Percentiles rank a stretch among this genome's conserved stretches.
Conservation (phyloP, 2,113 vertebrate genomes). For the Oryzias woworae region DNA sequence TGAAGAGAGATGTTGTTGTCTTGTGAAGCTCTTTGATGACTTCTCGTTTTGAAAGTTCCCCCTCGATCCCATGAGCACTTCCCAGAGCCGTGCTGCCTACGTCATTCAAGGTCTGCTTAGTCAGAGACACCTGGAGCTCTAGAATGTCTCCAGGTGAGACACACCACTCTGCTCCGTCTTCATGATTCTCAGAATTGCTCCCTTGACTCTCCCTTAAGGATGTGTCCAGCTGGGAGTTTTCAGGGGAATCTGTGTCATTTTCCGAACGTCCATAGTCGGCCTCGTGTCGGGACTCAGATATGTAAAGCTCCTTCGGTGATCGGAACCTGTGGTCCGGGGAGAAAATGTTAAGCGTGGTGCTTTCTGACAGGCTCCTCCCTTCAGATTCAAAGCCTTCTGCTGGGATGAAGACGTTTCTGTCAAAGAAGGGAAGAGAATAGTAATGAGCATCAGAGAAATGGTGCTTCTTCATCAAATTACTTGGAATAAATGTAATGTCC, state of each 20-base stretch:
- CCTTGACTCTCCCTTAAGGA: slow-evolving; percentile 48
- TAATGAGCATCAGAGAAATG: neutral
- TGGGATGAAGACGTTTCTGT: slow-evolving; percentile 71
- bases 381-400: slow-evolving; percentile 64
- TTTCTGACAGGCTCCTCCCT: slow-evolving; percentile 70
- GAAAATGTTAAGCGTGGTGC: slow-evolving; percentile 81
- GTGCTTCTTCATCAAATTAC: neutral
- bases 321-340: slow-evolving; percentile 51
- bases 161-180: slow-evolving; percentile 35
- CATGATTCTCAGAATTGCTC: slow-evolving; percentile 52
- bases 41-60: slow-evolving; percentile 39
- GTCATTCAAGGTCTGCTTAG: slow-evolving; percentile 66
- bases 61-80: slow-evolving; percentile 73
- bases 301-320: slow-evolving; percentile 63
- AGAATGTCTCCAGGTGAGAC: slow-evolving; percentile 76
- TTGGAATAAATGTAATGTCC: no score
- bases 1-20: slow-evolving; percentile 51
- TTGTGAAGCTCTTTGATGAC: slow-evolving; percentile 6
- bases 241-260: slow-evolving; percentile 55
- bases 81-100: slow-evolving; percentile 59
- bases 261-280: slow-evolving; percentile 61
- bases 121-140: slow-evolving; percentile 86
- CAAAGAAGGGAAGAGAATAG: slow-evolving; percentile 1
- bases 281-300: slow-evolving; percentile 71
- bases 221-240: slow-evolving; percentile 33